These are phyloP conservation scores for Coleophora deauratella DNA, from an alignment of 2,888 invertebrate species.

Conservation along the genomic window DNA sequence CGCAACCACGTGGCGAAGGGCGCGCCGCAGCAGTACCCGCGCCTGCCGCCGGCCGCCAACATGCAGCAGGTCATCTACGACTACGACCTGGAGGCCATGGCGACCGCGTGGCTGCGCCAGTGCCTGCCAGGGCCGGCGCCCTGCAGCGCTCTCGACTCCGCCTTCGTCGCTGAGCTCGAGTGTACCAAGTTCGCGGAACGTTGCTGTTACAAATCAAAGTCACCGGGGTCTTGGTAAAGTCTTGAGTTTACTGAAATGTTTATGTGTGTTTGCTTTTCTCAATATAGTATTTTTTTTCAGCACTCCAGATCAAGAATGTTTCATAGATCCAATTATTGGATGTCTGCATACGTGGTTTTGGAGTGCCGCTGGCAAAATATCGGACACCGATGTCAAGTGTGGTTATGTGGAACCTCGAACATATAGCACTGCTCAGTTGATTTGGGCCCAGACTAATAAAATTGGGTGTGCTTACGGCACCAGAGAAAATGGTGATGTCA, in stretches of 20 bases:
- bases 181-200: conserved; percentile 48
- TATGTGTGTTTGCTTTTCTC: background rate
- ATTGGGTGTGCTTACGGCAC: conserved; percentile 55
- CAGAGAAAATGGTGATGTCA: conserved; percentile 35
- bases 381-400: conserved; percentile 42
- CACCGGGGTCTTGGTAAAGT: too few relatives aligned
- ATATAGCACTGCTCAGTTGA: conserved; percentile 45
- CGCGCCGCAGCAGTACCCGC: conserved; percentile 30
- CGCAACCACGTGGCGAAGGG: conserved; percentile 55
- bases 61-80: conserved; percentile 61
- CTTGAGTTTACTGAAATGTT: too few relatives aligned
- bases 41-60: conserved; percentile 51
- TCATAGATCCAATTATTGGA: conserved; percentile 44
- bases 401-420: conserved; percentile 42
- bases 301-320: conserved; percentile 49
- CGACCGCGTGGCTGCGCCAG: conserved; percentile 50
- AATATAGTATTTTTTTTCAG: conserved; percentile 27
- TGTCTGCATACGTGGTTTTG: conserved; percentile 57
- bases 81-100: conserved; percentile 51
- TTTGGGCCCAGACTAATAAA: conserved; percentile 57
- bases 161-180: conserved; percentile 50
- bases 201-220: conserved; percentile 30
- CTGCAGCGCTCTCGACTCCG: conserved; percentile 48
- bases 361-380: conserved; percentile 30
- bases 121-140: conserved; percentile 57